Percentiles rank a stretch among this genome's conserved stretches.
Conservation (phyloP, 2,888 invertebrate genomes). For the Mesorhabditis belari region DNA sequence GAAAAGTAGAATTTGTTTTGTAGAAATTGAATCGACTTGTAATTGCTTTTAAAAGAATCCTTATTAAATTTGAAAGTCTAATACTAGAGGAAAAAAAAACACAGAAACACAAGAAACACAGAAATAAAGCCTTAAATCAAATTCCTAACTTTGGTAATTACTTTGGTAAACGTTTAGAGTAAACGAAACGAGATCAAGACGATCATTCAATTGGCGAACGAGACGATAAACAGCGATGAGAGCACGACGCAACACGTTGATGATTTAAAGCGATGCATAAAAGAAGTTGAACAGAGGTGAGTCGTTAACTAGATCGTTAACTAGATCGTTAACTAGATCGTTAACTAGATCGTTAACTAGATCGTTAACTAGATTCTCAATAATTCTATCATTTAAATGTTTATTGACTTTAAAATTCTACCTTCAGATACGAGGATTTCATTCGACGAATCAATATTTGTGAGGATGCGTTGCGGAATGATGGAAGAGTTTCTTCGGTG, state of each 20-base stretch:
- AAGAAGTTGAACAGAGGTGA: not conserved
- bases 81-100: too few species aligned
- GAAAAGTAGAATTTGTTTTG: too few species aligned
- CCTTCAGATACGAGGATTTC: conserved; percentile 16
- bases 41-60: too few species aligned
- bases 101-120: too few species aligned
- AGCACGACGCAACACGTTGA: not conserved
- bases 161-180: too few species aligned
- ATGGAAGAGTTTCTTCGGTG: too few species aligned
- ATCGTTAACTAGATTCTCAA: not conserved
- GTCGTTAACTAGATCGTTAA: not conserved
- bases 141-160: too few species aligned
- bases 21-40: too few species aligned
- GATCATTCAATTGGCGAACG: not conserved
- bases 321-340: too few species aligned
- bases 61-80: too few species aligned
- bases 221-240: conserved; percentile 1
- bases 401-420: not conserved
- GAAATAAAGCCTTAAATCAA: too few species aligned
- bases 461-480: conserved; percentile 21
- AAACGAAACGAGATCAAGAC: not conserved
- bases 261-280: not conserved
- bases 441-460: conserved; percentile 20
- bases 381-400: not conserved
- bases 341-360: too few species aligned